A percentile compares a stretch with the other conserved stretches of the same genome.
These are phyloP conservation scores for Talpa occidentalis DNA, from an alignment of 2,113 vertebrate species.

Conservation along the genomic window DNA sequence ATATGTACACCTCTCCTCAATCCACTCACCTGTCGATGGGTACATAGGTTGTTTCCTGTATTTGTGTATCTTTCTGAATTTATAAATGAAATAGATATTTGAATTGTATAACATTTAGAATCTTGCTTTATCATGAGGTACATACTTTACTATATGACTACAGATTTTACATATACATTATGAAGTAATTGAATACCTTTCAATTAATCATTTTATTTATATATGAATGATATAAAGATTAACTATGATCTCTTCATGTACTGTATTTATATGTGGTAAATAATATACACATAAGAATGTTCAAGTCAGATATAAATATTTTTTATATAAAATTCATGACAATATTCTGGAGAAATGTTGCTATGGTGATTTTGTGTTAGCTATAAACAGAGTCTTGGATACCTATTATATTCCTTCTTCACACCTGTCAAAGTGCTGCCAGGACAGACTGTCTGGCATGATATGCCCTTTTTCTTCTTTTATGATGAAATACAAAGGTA, in stretches of 20 bases:
- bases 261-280: not conserved
- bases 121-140: not conserved
- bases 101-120: not conserved
- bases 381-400: not conserved
- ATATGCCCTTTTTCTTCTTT: not conserved
- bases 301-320: conserved; percentile 21
- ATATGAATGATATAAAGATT: not conserved
- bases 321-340: not conserved
- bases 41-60: too few relatives aligned
- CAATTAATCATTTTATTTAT: conserved; percentile 8
- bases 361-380: not conserved
- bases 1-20: too few relatives aligned
- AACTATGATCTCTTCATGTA: not conserved
- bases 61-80: not conserved
- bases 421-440: not conserved
- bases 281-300: not conserved
- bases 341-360: conserved; percentile 11
- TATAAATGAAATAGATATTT: not conserved
- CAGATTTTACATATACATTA: not conserved
- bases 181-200: not conserved
- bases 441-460: not conserved
- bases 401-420: not conserved
- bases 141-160: not conserved
- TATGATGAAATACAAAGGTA: not conserved
- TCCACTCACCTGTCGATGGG: too few relatives aligned